Percentiles rank a stretch among this genome's conserved stretches.
Conservation (phyloP, 1,140 invertebrate genomes). For the Hyphantria cunea region DNA sequence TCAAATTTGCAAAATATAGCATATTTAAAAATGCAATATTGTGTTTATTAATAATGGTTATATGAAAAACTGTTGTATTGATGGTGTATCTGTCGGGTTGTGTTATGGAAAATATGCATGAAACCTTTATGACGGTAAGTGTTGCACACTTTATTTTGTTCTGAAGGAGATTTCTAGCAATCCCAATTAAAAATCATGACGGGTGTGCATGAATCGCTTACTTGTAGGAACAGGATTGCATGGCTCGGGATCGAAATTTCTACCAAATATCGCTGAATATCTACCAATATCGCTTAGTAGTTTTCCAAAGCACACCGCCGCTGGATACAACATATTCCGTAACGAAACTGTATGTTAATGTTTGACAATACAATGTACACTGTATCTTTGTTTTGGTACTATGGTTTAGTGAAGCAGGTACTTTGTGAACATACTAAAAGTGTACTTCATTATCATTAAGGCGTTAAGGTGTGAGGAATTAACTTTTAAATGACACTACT, state of each 20-base stretch:
- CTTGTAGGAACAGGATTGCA: conserved; percentile 42
- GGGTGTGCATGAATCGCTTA: conserved; percentile 55
- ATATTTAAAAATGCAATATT: conserved; percentile 43
- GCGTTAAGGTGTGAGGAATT: too few species aligned
- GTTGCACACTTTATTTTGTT: conserved; percentile 45
- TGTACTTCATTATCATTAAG: too few species aligned
- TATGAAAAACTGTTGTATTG: conserved; percentile 48
- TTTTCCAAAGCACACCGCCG: conserved; percentile 69
- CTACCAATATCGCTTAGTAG: conserved; percentile 31
- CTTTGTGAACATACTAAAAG: too few species aligned
- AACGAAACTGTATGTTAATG: conserved; percentile 41
- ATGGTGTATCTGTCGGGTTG: conserved; percentile 63
- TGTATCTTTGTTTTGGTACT: conserved; percentile 24
- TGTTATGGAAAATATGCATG: conserved; percentile 75
- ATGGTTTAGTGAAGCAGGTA: background rate
- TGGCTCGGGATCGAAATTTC: conserved; percentile 34
- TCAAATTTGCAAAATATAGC: conserved; percentile 32
- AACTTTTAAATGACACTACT: too few species aligned
- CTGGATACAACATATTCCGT: conserved; percentile 45
- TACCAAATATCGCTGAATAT: too few species aligned
- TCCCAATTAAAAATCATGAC: conserved; percentile 17
- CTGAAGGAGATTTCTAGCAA: conserved; percentile 9
- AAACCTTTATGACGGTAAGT: conserved; percentile 55
- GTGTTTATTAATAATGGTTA: conserved; percentile 48
- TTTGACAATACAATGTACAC: conserved; percentile 12